phyloP scores from a whole-genome alignment of 2,113 vertebrate species.

The Neodon shergylaensis region DNA sequence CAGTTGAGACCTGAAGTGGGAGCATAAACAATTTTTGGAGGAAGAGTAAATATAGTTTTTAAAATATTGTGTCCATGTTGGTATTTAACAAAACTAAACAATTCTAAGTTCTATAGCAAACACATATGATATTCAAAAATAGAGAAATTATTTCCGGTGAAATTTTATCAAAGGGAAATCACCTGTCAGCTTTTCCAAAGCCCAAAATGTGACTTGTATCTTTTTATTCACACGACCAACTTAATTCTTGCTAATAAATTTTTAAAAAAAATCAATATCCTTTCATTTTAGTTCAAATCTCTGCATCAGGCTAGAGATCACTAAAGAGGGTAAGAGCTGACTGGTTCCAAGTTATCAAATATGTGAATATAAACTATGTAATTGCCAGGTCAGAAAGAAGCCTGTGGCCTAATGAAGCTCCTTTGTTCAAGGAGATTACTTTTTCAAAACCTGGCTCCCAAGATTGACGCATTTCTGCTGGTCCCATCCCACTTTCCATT shows the following conservation, averaged over 20 bases:
- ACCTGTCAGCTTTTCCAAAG: neutral
- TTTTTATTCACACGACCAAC: neutral
- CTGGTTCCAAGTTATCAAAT: neutral
- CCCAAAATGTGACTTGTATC: neutral
- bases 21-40: neutral
- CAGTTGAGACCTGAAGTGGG: neutral
- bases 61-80: neutral
- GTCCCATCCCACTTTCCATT: constrained; percentile 63
- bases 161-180: neutral
- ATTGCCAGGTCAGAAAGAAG: neutral
- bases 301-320: neutral
- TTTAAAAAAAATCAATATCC: neutral
- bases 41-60: neutral
- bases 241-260: neutral
- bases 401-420: neutral
- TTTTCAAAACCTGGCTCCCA: constrained; percentile 39
- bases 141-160: neutral
- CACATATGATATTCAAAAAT: neutral
- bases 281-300: neutral
- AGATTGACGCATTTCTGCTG: constrained; percentile 53
- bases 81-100: constrained; percentile 17
- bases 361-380: neutral
- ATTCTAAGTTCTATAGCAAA: constrained; percentile 16
- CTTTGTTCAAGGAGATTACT: constrained; percentile 25
- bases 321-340: neutral